A percentile compares a stretch with the other conserved stretches of the same genome.
Evolutionary conservation across 2,113 vertebrate species (phyloP).

Genomic region (zebrafish (Danio rerio)): DNA sequence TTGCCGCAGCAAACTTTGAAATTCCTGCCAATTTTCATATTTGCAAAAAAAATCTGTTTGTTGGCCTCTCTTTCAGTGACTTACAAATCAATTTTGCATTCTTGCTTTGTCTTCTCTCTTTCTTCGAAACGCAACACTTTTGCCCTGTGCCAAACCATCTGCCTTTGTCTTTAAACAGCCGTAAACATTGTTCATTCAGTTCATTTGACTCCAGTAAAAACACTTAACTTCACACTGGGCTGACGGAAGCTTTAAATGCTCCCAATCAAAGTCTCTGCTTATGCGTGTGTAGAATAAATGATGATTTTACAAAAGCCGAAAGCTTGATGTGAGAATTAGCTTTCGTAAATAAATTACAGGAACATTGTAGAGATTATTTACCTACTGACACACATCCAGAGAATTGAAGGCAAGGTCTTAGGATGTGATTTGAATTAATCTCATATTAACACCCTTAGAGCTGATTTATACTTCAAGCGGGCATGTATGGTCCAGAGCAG

Average conservation of each 20-base stretch:
- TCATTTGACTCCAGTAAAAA: background rate
- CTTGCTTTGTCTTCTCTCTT: background rate
- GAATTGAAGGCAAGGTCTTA: background rate
- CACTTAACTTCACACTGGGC: background rate
- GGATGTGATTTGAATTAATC: background rate
- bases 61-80: background rate
- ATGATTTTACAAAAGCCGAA: background rate
- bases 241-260: background rate
- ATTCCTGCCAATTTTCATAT: conserved; percentile 8
- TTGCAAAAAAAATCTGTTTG: background rate
- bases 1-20: background rate
- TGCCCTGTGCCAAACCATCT: conserved; percentile 7
- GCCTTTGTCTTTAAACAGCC: conserved; percentile 26
- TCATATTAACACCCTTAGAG: background rate
- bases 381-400: background rate
- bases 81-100: background rate
- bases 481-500: too few species aligned
- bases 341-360: background rate
- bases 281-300: background rate
- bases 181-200: conserved; percentile 28
- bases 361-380: too few species aligned
- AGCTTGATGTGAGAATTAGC: background rate
- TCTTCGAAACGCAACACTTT: background rate
- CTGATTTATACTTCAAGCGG: background rate
- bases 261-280: background rate